These are phyloP conservation scores for Leucophora obtusa DNA, from an alignment of 2,888 invertebrate species.

Conservation along the genomic window DNA sequence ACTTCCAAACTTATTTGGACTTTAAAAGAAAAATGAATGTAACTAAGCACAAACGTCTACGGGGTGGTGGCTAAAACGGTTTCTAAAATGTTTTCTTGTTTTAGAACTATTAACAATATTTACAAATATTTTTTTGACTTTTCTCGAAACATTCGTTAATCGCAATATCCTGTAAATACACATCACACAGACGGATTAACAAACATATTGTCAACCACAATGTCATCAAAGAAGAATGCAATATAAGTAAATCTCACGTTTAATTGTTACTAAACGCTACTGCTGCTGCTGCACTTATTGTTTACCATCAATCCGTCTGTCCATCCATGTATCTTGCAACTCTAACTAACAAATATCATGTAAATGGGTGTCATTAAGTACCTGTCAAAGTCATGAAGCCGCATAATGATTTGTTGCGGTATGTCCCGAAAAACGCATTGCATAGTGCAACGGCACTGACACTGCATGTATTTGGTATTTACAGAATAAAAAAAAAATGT, in stretches of 20 bases:
- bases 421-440: constrained; percentile 28
- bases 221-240: background rate
- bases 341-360: constrained; percentile 44
- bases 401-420: constrained; percentile 61
- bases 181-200: background rate
- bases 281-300: constrained; percentile 43
- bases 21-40: no score
- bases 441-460: background rate
- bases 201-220: constrained; percentile 1
- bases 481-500: constrained; percentile 9
- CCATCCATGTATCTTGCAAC: background rate
- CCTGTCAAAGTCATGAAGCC: constrained; percentile 64
- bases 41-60: no score
- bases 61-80: no score
- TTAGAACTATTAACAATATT: constrained; percentile 22
- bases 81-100: no score
- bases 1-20: no score
- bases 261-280: constrained; percentile 64
- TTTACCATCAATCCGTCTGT: constrained; percentile 13
- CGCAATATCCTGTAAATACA: background rate
- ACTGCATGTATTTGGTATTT: background rate
- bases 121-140: constrained; percentile 51
- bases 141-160: constrained; percentile 4
- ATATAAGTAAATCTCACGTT: constrained; percentile 47
- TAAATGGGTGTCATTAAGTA: constrained; percentile 65